phyloP scores from a whole-genome alignment of 2,113 vertebrate genomes.

The Amblyornis subalaris region DNA sequence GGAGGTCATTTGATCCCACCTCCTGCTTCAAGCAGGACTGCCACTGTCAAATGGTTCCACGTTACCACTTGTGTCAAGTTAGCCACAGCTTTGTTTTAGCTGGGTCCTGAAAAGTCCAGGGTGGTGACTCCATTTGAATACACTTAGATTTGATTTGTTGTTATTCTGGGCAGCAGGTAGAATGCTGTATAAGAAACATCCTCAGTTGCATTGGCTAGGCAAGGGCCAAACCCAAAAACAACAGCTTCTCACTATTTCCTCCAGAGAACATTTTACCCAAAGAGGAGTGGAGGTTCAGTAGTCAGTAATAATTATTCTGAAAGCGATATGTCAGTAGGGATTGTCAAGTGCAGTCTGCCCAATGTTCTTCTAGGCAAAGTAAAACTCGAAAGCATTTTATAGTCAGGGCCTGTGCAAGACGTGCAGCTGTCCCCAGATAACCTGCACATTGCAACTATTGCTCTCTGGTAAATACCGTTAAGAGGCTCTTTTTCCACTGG shows the following conservation, averaged over 20 bases:
- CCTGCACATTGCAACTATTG: background rate
- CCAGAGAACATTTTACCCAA: background rate
- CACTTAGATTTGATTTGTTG: background rate
- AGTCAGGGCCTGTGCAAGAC: background rate
- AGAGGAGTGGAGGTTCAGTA: background rate
- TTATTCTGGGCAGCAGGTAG: background rate
- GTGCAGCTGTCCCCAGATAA: background rate
- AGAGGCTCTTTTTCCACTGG: background rate
- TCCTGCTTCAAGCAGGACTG: background rate
- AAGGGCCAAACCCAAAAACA: background rate
- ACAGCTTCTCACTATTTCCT: background rate
- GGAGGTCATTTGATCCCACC: background rate
- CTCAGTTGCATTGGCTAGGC: background rate
- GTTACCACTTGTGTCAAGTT: background rate
- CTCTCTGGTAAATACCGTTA: background rate
- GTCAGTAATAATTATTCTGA: background rate
- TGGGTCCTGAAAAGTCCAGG: background rate
- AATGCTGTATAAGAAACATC: background rate
- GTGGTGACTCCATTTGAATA: background rate
- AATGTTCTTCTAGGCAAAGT: background rate
- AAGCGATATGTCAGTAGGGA: background rate
- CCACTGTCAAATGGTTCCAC: background rate
- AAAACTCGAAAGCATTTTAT: background rate
- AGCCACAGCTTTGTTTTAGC: background rate
- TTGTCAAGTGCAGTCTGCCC: background rate